Conservation (phyloP, 2,888 invertebrate genomes). For the Drosophila kambysellisi region DNA sequence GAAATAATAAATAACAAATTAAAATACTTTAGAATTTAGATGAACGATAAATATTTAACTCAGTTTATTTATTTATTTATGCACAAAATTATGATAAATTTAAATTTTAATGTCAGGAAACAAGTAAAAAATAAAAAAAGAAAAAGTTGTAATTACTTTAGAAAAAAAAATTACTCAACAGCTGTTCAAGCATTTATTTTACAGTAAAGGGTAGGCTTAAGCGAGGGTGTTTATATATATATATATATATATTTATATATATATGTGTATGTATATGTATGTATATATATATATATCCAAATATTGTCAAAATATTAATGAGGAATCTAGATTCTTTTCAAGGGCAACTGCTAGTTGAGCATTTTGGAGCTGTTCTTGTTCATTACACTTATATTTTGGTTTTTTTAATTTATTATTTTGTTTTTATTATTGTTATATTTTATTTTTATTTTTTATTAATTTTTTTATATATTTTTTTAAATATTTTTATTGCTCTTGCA, state of each 20-base stretch:
- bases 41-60: background rate
- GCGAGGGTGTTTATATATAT: background rate
- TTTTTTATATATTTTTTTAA: too few relatives aligned
- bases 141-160: background rate
- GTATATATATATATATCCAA: too few relatives aligned
- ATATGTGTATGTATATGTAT: too few relatives aligned
- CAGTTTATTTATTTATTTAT: background rate
- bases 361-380: background rate
- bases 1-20: too few relatives aligned
- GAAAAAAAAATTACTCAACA: background rate
- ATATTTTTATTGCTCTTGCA: constrained; percentile 30
- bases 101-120: background rate
- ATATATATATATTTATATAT: too few relatives aligned
- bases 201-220: background rate
- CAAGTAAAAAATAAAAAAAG: background rate
- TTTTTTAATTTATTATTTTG: background rate
- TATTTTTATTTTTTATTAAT: too few relatives aligned
- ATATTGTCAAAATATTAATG: background rate
- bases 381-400: background rate
- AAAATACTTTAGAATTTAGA: background rate
- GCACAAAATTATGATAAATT: background rate
- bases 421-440: background rate
- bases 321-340: background rate
- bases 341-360: constrained; percentile 12
- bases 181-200: background rate